Percentiles rank a stretch among this genome's conserved stretches.
Conservation (phyloP, 2,797 vertebrate species). For the Sparus aurata region DNA sequence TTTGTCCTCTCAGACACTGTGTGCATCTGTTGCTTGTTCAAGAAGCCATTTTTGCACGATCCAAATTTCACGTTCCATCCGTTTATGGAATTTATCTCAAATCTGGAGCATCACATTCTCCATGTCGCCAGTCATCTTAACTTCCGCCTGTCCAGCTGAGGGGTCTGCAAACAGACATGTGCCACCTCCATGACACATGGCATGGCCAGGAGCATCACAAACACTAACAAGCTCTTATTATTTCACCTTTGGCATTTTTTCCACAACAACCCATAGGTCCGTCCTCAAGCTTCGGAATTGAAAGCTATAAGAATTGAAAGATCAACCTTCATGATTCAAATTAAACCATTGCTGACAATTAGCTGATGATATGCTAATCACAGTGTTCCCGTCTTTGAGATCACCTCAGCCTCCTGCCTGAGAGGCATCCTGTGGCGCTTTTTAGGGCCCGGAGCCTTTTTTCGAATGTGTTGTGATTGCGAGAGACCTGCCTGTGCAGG, state of each 20-base stretch:
- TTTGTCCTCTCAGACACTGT: background rate
- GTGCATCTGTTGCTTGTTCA: conserved; percentile 14
- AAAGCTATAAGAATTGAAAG: background rate
- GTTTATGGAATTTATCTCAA: background rate
- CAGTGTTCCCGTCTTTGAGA: background rate
- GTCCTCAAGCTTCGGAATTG: background rate
- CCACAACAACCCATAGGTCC: background rate
- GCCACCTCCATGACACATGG: conserved; percentile 29
- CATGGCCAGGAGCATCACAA: conserved; percentile 36
- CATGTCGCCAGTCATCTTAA: background rate
- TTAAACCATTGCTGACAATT: background rate
- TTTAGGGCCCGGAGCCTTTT: too few relatives aligned
- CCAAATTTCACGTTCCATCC: conserved; percentile 1
- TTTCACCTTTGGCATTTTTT: background rate
- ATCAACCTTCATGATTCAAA: background rate
- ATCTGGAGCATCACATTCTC: background rate
- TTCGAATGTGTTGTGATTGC: too few relatives aligned
- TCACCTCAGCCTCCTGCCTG: background rate
- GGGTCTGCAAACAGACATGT: conserved; percentile 19
- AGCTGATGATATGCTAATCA: background rate
- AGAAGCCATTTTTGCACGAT: conserved; percentile 1
- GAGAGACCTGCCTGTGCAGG: too few relatives aligned
- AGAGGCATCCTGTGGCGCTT: background rate
- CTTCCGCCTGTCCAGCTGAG: conserved; percentile 14
- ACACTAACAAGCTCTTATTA: background rate